Base-by-base conservation (phyloP, 2,888 invertebrate species). In the Xylocampa areola region DNA sequence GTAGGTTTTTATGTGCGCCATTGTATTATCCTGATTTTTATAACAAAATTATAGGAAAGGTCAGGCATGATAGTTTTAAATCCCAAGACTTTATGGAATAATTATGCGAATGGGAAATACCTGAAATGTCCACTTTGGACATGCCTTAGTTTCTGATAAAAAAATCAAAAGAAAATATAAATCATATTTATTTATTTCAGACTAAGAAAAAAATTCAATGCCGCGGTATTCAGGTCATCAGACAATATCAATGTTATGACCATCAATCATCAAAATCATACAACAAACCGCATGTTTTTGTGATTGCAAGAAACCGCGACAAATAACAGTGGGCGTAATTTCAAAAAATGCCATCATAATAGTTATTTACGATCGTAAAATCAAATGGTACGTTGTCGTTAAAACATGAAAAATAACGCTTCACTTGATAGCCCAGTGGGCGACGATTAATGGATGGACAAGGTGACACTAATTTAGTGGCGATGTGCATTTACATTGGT, bases 381-480 rank as follows among this genome's bases (percentile, higher is more conserved):
- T 79, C 74, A 81, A 80, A 80, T 72, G 73, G 63, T 69, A 69
- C 73, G 63, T 61, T 77, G 80, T 84, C 84, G 80, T 84, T n/a
- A 84, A 82, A 82, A 82, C 72, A 75, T 68, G 79, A 82, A 77
- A 81, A 82, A 84, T 82, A 79, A 76, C 66, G 67, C 67, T 41
- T 41, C 57, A 53, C 40, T 66, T 54, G 54, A 47, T 51, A 39
- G 33, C 2, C 30, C n/a, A 14, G 72, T 73, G 71, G 72, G 72
- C 74, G 72, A 55, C 10, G 51, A 73, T 57, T 51, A 71, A 71
- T 71, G 54, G 33, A 13, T 14, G 5, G 37, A 62, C 65, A 57
- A 59, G 48, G 55, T 63, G 71, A 72, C 73, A 69, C 52, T 59
- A 59, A 73, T 72, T 58, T 66, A 59, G 59, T 73, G 41, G 41